Evolutionary conservation across 2,888 invertebrate species (phyloP), one percentile per base, ranked within the genome.

Genomic region (Camptogramma bilineatum): DNA sequence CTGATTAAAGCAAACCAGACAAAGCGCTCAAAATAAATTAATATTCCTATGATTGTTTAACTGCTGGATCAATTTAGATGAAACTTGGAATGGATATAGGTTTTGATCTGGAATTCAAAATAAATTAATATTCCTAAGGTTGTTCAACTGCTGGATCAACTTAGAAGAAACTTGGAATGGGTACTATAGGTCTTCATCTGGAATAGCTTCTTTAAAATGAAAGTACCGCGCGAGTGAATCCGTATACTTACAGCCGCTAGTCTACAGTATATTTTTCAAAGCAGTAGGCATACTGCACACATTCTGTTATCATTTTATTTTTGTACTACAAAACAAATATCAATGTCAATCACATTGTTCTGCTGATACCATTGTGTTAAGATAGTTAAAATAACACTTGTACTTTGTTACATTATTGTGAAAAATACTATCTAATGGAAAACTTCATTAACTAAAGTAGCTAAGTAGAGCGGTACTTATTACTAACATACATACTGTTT

Each of bases 321-420:
- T 47, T 47, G 31, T 47, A 47, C 18, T 55, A 31, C 31, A 31
- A 21, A 59, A 52, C 46, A 59, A 19, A 52, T 28, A 55, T 19
- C 31, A 47, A 47, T 55, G 47, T 47, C 55, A 55, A 47, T 34
- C 50, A 50, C 50, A 50, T 50, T 21, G 28, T 28, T 50, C 50
- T 50, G 28, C 34, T 39, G 34, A 28, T 50, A 50, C 16, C 16
- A 9, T 28, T 28, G 24, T 50, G 28, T 24, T 10, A 21, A 50
- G 50, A 50, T 50, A 50, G 24, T 24, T 24, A n/a, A n/a, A 21
- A 48, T 24, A 13, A 48, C 50, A 13, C 34, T 39, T 13, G 34
- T 39, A 39, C 34, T 39, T 13, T 39, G 34, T 39, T 13, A 39
- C 34, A 39, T 39, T 34, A 39, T 39, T 39, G 34, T 39, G 34